Conservation (phyloP, 1,140 invertebrate species). For the Theocolax elegans region DNA sequence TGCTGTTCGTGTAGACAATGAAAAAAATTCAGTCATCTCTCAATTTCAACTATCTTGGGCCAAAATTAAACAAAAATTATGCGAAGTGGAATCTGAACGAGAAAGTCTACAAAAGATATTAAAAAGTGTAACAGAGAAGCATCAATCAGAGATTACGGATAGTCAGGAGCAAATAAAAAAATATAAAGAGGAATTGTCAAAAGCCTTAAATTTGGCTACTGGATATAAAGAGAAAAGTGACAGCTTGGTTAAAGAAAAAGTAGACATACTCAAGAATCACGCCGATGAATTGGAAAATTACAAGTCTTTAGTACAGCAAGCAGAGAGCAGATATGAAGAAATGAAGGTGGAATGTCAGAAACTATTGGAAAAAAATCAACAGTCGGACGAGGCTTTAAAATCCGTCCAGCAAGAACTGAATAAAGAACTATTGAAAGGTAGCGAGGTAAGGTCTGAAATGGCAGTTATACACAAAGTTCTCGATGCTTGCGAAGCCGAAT, state of each 20-base stretch:
- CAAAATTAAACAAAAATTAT: conserved; percentile 64
- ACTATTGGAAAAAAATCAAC: conserved; percentile 54
- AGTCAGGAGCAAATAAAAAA: conserved; percentile 69
- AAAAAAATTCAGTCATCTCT: conserved; percentile 77
- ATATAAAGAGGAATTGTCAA: conserved; percentile 75
- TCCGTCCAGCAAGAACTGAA: conserved; percentile 59
- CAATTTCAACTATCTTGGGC: conserved; percentile 72
- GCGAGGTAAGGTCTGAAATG: conserved; percentile 64
- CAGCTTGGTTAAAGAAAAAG: conserved; percentile 66
- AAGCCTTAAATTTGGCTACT: conserved; percentile 74
- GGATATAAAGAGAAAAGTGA: conserved; percentile 77
- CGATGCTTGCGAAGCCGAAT: conserved; percentile 69
- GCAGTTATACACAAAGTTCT: conserved; percentile 66
- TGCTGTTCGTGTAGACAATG: conserved; percentile 78
- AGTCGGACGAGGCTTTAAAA: conserved; percentile 54
- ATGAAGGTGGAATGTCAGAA: conserved; percentile 58
- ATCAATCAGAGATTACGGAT: conserved; percentile 54
- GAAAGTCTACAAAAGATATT: conserved; percentile 55
- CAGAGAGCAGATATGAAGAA: conserved; percentile 56
- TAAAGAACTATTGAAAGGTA: conserved; percentile 57
- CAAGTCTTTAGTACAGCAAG: conserved; percentile 58
- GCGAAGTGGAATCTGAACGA: conserved; percentile 62
- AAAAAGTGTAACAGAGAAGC: conserved; percentile 57
- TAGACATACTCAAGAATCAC: conserved; percentile 60
- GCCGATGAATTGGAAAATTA: conserved; percentile 62